Conservation (phyloP, 2,113 vertebrate species). For the Rhizomys pruinosus region DNA sequence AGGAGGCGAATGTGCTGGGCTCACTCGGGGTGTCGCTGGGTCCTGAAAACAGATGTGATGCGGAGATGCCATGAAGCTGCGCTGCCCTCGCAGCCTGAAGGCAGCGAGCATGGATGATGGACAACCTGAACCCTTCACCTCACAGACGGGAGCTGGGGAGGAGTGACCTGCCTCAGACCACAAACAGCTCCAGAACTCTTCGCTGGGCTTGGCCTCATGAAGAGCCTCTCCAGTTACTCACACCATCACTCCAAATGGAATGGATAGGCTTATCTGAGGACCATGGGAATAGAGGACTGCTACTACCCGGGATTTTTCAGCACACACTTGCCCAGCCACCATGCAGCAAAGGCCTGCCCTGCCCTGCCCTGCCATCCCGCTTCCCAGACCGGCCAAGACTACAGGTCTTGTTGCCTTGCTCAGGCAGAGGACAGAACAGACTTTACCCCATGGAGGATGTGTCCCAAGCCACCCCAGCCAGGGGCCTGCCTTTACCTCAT, state of each 20-base stretch:
- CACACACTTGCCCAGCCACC: neutral
- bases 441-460: neutral
- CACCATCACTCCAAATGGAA: too few species aligned
- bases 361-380: neutral
- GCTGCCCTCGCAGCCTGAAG: neutral
- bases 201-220: neutral
- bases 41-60: slow-evolving; percentile 85
- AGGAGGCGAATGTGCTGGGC: slow-evolving; percentile 95
- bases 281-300: neutral
- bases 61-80: neutral
- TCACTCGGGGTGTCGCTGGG: slow-evolving; percentile 93
- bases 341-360: neutral
- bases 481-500: slow-evolving; percentile 89
- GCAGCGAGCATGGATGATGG: fast-evolving
- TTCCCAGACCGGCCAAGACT: neutral
- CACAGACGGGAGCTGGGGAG: neutral
- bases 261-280: neutral
- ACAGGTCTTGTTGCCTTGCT: too few species aligned
- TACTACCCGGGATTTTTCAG: too few species aligned
- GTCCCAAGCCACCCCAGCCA: neutral
- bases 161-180: neutral
- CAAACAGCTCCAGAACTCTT: neutral
- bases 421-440: neutral
- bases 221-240: neutral
- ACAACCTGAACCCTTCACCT: neutral